Percentiles rank a stretch among this genome's conserved stretches.
Conservation (phyloP, 2,797 vertebrate genomes). For the Steatocranus sp. region DNA sequence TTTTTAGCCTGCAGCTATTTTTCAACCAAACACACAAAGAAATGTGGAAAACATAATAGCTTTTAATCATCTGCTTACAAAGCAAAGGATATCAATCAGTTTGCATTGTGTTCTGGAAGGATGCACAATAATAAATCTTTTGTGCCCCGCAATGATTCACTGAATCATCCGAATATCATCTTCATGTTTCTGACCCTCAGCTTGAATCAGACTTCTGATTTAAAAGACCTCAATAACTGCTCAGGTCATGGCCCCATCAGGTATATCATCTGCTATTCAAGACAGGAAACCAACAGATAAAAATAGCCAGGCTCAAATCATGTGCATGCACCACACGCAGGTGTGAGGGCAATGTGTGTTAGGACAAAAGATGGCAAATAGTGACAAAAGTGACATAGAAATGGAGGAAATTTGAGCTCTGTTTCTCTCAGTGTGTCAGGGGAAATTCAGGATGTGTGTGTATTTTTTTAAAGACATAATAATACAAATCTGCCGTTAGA, state of each 20-base stretch:
- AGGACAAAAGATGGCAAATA: conserved; percentile 15
- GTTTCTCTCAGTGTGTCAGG: background rate
- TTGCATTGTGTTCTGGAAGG: background rate
- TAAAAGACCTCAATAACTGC: conserved; percentile 11
- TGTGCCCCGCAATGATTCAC: background rate
- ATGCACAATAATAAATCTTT: background rate
- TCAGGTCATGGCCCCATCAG: conserved; percentile 8
- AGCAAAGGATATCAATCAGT: conserved; percentile 11
- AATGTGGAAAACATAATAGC: background rate
- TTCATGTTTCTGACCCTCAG: background rate
- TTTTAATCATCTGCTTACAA: conserved; percentile 9
- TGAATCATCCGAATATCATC: conserved; percentile 1
- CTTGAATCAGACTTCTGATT: conserved; percentile 24
- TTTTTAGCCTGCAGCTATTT: background rate
- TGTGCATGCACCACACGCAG: background rate
- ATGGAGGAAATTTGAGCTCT: background rate
- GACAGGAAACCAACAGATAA: conserved; percentile 34
- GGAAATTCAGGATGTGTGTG: background rate
- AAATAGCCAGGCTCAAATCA: conserved; percentile 27
- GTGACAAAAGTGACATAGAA: conserved; percentile 2
- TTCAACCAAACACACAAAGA: background rate
- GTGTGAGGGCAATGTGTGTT: background rate
- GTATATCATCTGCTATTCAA: conserved; percentile 34
- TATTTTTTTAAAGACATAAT: background rate
- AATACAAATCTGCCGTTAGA: background rate